phyloP scores from a whole-genome alignment of 1,140 invertebrate genomes.

The Drosophila carrolli region DNA sequence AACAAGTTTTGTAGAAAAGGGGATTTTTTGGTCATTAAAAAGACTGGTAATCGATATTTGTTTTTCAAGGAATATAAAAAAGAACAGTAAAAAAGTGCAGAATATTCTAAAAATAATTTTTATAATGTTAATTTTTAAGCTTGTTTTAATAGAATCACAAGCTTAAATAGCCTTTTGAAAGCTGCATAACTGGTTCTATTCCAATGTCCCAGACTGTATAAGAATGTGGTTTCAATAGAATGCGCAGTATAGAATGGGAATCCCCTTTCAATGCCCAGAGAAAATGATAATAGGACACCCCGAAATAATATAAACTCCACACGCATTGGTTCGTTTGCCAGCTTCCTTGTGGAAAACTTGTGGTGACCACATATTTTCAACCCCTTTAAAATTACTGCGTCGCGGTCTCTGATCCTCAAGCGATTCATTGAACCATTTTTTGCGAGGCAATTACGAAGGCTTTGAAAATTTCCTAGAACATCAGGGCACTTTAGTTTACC shows the following conservation, averaged over 20 bases:
- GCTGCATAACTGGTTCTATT: background rate
- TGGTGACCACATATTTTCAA: conserved; percentile 20
- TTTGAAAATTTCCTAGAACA: conserved; percentile 28
- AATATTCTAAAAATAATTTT: conserved; percentile 1
- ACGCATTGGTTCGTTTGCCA: conserved; percentile 11
- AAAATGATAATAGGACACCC: conserved; percentile 11
- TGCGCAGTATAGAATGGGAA: conserved; percentile 1
- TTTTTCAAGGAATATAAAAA: background rate
- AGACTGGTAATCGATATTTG: background rate
- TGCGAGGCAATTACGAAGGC: conserved; percentile 25
- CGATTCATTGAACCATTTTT: conserved; percentile 36
- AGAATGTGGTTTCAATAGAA: background rate
- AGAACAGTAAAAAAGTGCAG: too few species aligned
- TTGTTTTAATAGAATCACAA: background rate
- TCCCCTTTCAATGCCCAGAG: background rate
- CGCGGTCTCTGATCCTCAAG: conserved; percentile 15
- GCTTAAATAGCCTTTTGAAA: background rate
- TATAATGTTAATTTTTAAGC: background rate
- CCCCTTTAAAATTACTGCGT: conserved; percentile 21
- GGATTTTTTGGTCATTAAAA: background rate
- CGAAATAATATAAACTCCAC: conserved; percentile 2
- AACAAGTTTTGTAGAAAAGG: background rate
- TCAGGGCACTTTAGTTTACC: conserved; percentile 36
- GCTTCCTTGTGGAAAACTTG: conserved; percentile 25
- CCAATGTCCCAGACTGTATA: background rate